These are phyloP conservation scores for Apostichopus californicus DNA, from an alignment of 35 echinoderm and acorn worm genomes.

Conservation along the genomic window DNA sequence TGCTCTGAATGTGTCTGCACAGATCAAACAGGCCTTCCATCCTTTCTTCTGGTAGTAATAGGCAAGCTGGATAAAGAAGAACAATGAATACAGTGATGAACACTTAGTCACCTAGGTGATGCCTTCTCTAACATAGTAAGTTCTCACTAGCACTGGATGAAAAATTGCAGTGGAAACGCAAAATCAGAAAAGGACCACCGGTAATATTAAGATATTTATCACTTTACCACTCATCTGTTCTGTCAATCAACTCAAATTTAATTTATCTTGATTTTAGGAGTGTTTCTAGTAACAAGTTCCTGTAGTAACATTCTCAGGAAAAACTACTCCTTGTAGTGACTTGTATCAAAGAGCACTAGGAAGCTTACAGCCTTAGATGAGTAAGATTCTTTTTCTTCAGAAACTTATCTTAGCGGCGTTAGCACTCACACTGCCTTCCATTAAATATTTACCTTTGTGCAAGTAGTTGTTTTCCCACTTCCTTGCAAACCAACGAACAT, in stretches of 20 bases:
- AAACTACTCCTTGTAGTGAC: too few relatives aligned
- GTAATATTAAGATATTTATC: too few relatives aligned
- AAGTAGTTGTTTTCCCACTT: constrained; percentile 99
- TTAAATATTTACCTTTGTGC: constrained; percentile 83
- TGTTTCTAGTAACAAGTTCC: too few relatives aligned
- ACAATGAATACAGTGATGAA: background rate
- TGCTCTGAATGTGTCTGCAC: constrained; percentile 99
- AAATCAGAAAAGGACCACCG: too few relatives aligned
- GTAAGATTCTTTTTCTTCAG: constrained; percentile 12
- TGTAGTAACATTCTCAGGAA: too few relatives aligned
- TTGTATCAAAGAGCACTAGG: background rate
- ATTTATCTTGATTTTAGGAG: too few relatives aligned
- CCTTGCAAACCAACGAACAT: constrained; percentile 99
- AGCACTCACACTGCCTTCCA: background rate
- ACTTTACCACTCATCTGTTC: too few relatives aligned
- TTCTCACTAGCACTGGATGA: too few relatives aligned
- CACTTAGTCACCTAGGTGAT: too few relatives aligned
- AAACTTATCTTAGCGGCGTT: background rate
- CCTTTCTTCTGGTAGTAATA: constrained; percentile 99
- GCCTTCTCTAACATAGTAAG: too few relatives aligned
- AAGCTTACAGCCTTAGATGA: background rate
- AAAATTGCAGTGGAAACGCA: too few relatives aligned
- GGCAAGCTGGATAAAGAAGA: constrained; percentile 76
- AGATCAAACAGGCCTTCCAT: constrained; percentile 96
- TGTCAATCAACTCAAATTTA: too few relatives aligned